phyloP scores from a whole-genome alignment of 2,113 vertebrate genomes.

The Alectura lathami region DNA sequence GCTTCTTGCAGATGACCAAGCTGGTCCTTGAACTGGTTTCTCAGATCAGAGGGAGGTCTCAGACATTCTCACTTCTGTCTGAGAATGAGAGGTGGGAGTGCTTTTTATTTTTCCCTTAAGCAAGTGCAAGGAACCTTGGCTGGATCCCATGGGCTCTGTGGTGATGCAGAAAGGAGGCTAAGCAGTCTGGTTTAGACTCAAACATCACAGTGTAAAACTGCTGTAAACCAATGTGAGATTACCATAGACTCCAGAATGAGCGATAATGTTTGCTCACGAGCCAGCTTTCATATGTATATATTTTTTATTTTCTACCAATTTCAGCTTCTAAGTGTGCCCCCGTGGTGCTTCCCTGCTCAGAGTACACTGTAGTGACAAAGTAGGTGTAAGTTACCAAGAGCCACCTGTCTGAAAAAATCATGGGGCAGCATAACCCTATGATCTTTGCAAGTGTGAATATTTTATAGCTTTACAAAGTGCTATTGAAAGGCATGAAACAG shows the following conservation, averaged over 20 bases:
- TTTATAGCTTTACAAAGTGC: conserved; percentile 37
- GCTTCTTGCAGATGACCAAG: not conserved
- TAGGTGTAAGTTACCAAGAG: not conserved
- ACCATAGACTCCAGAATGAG: not conserved
- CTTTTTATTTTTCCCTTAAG: not conserved
- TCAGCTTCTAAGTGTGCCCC: not conserved
- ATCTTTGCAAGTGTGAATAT: conserved; percentile 47
- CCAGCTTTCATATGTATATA: not conserved
- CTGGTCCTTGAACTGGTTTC: not conserved
- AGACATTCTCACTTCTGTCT: not conserved
- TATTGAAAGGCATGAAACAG: conserved; percentile 19
- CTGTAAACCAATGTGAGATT: not conserved
- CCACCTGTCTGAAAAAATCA: not conserved
- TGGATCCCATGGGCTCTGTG: not conserved
- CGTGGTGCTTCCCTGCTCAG: not conserved
- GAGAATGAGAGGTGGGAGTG: not conserved
- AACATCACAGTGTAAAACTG: not conserved
- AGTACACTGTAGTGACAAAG: not conserved
- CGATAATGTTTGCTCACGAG: not conserved
- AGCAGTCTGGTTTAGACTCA: not conserved
- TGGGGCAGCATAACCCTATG: not conserved
- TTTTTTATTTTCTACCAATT: not conserved
- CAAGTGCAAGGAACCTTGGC: fast-evolving
- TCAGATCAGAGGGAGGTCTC: not conserved
- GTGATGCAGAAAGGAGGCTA: not conserved